These are phyloP conservation scores for Crossoptilon crossoptilon DNA, from an alignment of 2,797 vertebrate species.

Conservation along the genomic window DNA sequence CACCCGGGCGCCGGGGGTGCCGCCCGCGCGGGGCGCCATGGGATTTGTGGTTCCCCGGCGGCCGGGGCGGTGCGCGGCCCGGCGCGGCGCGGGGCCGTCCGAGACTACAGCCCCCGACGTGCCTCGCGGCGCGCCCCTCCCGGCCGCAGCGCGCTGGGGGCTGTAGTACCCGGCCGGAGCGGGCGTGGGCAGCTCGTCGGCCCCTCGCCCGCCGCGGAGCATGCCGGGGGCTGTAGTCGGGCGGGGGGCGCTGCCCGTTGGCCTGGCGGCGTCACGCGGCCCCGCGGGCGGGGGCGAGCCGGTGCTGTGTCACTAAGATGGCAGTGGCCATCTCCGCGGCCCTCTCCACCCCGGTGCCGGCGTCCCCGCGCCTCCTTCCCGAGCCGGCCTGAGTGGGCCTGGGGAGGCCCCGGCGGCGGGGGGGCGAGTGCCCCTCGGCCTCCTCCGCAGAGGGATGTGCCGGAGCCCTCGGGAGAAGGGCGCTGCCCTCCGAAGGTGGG, in stretches of 20 bases:
- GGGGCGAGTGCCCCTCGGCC: background rate
- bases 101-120: conserved; percentile 1
- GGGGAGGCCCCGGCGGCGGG: background rate
- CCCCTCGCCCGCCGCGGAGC: background rate
- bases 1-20: background rate
- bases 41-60: conserved; percentile 61
- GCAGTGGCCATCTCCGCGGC: conserved; percentile 44
- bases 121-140: background rate
- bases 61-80: fast-evolving
- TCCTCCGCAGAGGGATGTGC: background rate
- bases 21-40: conserved; percentile 24
- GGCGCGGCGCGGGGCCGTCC: fast-evolving
- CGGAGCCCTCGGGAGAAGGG: background rate
- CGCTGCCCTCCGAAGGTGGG: background rate
- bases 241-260: background rate
- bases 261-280: background rate
- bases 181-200: background rate
- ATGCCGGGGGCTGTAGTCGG: conserved; percentile 7
- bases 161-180: background rate
- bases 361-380: background rate
- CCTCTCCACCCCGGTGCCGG: background rate
- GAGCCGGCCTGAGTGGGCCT: background rate
- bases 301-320: conserved; percentile 69
- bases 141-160: background rate
- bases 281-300: background rate